Base-by-base conservation (phyloP, 2,888 invertebrate species). In the Erebia ligea region DNA sequence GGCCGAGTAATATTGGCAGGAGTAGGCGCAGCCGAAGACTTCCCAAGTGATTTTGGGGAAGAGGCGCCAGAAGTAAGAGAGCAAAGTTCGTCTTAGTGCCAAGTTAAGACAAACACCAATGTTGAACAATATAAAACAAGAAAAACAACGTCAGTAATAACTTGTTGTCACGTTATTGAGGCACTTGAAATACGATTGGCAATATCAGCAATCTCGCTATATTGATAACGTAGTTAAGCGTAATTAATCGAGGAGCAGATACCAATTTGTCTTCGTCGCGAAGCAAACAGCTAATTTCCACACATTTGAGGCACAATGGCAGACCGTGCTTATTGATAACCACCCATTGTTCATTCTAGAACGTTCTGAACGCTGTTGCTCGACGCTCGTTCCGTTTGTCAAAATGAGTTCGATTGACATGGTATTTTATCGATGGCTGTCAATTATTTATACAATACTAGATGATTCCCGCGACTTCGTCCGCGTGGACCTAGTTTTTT, bases 201-300 rank as follows among this genome's bases (percentile, higher is more conserved):
- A 75, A 70, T 76, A 75, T 71, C 75, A 66, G 71, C 69, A 68
- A 73, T 75, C 73, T 73, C 71, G 42, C 71, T 73, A 75, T 76
- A 77, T 77, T 75, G 73, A 77, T 89, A 89, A 84, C 84, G 80
- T 87, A 83, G 86, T 89, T 88, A 90, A 89, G 88, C 89, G 89
- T 91, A 91, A 92, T 92, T 92, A 92, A 92, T 92, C 88, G 89
- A 87, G 86, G 85, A 84, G 77, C 80, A 81, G 82, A 86, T 86
- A 90, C 89, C 89, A 91, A 92, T 92, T 92, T 92, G 89, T 92
- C 92, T 92, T 92, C 92, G 92, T 92, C 92, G 89, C 25, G 67
- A 82, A 86, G 87, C 87, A 92, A 92, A 91, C 90, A 92, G 92
- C 91, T 92, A 92, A 92, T 92, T 91, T 90, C 90, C 87, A 86